phyloP scores from a whole-genome alignment of 2,113 vertebrate genomes.

The Calonectris borealis region DNA sequence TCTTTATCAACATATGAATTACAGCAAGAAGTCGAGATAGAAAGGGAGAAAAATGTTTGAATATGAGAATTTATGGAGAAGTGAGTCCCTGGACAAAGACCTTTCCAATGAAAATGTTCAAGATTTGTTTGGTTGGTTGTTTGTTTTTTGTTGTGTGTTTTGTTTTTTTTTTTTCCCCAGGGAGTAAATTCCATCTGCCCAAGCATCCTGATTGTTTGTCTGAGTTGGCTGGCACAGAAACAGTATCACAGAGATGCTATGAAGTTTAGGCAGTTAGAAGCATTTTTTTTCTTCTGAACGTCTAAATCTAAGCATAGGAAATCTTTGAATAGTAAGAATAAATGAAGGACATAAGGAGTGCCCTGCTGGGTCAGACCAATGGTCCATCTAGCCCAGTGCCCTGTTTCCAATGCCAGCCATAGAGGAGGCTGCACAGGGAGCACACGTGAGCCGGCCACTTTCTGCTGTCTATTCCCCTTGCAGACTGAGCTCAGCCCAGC shows the following conservation, averaged over 20 bases:
- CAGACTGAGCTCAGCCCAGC: not conserved
- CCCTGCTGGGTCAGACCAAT: not conserved
- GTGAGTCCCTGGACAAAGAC: not conserved
- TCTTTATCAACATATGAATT: not conserved
- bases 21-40: not conserved
- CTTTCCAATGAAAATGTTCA: not conserved
- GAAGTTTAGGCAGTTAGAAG: not conserved
- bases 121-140: not conserved
- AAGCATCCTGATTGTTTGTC: not conserved
- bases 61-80: not conserved
- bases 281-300: not conserved
- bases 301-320: not conserved
- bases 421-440: not conserved
- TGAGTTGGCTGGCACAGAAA: not conserved
- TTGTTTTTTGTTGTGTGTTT: not conserved
- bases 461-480: not conserved
- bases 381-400: not conserved
- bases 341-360: not conserved
- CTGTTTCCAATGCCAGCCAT: not conserved
- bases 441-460: accelerated
- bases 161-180: not conserved
- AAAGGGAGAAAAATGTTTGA: not conserved
- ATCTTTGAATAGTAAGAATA: not conserved
- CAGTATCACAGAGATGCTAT: not conserved
- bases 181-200: not conserved